Conservation (phyloP, 2,888 invertebrate species). For the Cephus runcator region DNA sequence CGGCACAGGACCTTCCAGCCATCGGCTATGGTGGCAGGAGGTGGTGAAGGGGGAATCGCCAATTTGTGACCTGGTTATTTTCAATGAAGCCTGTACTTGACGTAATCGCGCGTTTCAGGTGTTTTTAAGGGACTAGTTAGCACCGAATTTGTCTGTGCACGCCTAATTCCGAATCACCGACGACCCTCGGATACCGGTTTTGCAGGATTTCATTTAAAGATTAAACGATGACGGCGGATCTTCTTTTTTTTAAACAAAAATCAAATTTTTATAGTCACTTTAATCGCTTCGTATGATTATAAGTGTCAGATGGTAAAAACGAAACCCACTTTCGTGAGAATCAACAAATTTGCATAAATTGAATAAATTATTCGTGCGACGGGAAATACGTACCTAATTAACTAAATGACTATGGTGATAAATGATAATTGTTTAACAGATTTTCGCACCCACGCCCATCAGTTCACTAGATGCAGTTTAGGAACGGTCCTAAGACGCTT, state of each 20-base stretch:
- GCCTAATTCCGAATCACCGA: constrained; percentile 8
- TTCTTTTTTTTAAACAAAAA: neutral
- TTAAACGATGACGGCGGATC: neutral
- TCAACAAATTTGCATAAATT: neutral
- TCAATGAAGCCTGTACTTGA: constrained; percentile 47
- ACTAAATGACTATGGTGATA: neutral
- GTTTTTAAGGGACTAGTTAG: constrained; percentile 50
- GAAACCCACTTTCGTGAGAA: neutral
- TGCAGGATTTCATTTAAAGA: neutral
- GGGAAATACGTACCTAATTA: neutral
- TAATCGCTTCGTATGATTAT: neutral
- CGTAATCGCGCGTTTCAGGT: constrained; percentile 46
- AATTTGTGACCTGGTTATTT: constrained; percentile 52
- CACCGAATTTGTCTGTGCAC: constrained; percentile 27
- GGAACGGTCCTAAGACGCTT: neutral
- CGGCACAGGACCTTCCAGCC: constrained; percentile 19
- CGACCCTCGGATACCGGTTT: neutral
- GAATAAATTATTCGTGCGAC: neutral
- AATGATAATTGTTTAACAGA: neutral
- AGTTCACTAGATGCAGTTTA: neutral
- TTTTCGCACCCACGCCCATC: neutral
- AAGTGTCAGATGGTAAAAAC: neutral
- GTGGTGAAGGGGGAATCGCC: constrained; percentile 24
- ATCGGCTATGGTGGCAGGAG: constrained; percentile 1
- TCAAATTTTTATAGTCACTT: neutral